Percentiles rank a stretch among this genome's conserved stretches.
phyloP scores from a whole-genome alignment of 2,888 invertebrate genomes.

The Palloptera scutellata region DNA sequence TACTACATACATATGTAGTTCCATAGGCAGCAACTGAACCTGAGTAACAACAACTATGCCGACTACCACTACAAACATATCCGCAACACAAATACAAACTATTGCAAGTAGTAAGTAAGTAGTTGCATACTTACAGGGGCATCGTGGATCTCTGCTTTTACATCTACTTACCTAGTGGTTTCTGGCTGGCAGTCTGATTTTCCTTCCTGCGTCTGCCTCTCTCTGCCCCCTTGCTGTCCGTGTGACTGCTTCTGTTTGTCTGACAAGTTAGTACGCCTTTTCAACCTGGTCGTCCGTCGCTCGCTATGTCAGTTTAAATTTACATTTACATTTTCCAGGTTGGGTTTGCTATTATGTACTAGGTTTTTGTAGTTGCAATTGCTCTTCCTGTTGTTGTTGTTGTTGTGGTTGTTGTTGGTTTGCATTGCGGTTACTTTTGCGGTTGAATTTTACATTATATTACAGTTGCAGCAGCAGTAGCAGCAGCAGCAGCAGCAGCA shows the following conservation, averaged over 20 bases:
- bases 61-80: too few relatives aligned
- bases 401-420: constrained; percentile 16
- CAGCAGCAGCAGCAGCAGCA: neutral
- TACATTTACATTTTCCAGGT: constrained; percentile 10
- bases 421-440: constrained; percentile 28
- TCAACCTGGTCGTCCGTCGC: neutral
- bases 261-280: too few relatives aligned
- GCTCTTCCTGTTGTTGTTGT: constrained; percentile 8
- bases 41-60: too few relatives aligned
- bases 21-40: too few relatives aligned
- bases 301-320: neutral
- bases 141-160: too few relatives aligned
- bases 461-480: neutral
- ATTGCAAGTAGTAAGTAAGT: too few relatives aligned
- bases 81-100: too few relatives aligned
- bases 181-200: neutral
- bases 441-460: constrained; percentile 24
- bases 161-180: too few relatives aligned
- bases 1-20: too few relatives aligned
- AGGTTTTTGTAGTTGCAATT: neutral
- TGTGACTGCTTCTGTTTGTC: neutral
- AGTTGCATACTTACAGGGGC: too few relatives aligned
- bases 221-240: neutral
- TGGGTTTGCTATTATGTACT: neutral
- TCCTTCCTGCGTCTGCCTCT: too few relatives aligned